phyloP scores from a whole-genome alignment of 2,797 vertebrate genomes.

The Myioborus miniatus region DNA sequence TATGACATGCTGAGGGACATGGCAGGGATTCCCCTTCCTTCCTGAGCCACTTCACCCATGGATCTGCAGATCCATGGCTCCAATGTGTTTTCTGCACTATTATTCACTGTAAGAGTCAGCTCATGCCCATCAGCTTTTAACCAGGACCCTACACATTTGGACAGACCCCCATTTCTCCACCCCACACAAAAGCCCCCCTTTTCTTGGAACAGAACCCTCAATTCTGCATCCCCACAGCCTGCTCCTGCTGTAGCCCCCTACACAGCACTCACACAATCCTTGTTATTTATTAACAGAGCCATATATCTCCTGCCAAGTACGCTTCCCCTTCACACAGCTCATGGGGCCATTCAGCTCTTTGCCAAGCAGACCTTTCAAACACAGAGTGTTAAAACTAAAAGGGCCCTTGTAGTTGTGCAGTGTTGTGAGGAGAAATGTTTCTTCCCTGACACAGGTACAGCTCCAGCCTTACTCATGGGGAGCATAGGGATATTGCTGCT shows the following conservation, averaged over 20 bases:
- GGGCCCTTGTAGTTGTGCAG: neutral
- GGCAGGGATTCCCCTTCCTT: neutral
- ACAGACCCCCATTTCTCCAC: neutral
- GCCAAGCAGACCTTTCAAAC: neutral
- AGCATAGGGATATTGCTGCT: neutral
- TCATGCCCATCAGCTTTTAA: neutral
- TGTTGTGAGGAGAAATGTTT: neutral
- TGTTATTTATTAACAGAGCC: conserved; percentile 4
- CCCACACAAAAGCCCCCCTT: neutral
- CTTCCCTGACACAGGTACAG: neutral
- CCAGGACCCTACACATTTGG: neutral
- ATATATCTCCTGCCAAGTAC: neutral
- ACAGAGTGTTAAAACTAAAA: neutral
- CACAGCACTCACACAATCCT: neutral
- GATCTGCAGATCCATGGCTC: neutral
- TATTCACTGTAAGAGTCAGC: neutral
- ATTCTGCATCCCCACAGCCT: neutral
- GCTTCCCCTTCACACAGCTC: neutral
- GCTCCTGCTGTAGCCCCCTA: neutral
- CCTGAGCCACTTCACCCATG: accelerated
- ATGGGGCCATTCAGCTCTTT: neutral
- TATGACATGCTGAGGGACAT: neutral
- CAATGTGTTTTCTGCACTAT: neutral
- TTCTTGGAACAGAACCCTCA: neutral
- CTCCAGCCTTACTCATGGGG: neutral